Percentiles rank a stretch among this genome's conserved stretches.
These are phyloP conservation scores for Stichopus horrens DNA, from an alignment of 53 echinoderm and acorn worm species.

Conservation along the genomic window DNA sequence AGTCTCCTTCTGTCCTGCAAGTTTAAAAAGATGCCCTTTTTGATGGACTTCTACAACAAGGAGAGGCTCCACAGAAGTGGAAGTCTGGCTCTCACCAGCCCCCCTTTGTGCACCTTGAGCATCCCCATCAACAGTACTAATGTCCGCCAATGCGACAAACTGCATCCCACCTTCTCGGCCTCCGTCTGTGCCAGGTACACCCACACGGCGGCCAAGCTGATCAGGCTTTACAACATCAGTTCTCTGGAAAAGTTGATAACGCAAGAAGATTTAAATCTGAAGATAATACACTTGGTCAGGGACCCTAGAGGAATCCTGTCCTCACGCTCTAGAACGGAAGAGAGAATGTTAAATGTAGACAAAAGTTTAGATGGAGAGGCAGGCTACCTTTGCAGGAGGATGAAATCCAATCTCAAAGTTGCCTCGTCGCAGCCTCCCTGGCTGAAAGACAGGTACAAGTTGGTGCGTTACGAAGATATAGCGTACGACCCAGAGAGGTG, in stretches of 20 bases:
- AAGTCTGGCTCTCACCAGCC: constrained; percentile 63
- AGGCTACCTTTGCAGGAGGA: constrained; percentile 73
- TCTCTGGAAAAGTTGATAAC: constrained; percentile 56
- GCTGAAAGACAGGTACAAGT: constrained; percentile 67
- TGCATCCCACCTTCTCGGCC: constrained; percentile 46
- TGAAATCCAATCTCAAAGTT: constrained; percentile 66
- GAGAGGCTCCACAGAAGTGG: constrained; percentile 79
- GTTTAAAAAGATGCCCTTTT: constrained; percentile 70
- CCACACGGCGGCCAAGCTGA: constrained; percentile 72
- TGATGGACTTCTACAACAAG: constrained; percentile 74
- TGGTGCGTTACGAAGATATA: constrained; percentile 93
- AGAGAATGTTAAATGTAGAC: constrained; percentile 52
- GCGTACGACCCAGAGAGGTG: constrained; percentile 66
- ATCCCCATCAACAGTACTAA: constrained; percentile 35
- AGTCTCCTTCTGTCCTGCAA: constrained; percentile 69
- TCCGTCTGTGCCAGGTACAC: constrained; percentile 64
- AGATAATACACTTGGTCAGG: constrained; percentile 87
- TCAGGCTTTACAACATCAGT: constrained; percentile 69
- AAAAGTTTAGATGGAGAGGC: constrained; percentile 57
- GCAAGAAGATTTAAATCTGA: constrained; percentile 72
- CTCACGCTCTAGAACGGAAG: constrained; percentile 55
- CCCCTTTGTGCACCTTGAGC: constrained; percentile 71
- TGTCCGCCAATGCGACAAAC: constrained; percentile 41
- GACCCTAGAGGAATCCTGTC: constrained; percentile 81
- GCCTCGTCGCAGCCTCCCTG: constrained; percentile 55